phyloP scores from a whole-genome alignment of 2,797 vertebrate genomes.

The Miichthys miiuy region DNA sequence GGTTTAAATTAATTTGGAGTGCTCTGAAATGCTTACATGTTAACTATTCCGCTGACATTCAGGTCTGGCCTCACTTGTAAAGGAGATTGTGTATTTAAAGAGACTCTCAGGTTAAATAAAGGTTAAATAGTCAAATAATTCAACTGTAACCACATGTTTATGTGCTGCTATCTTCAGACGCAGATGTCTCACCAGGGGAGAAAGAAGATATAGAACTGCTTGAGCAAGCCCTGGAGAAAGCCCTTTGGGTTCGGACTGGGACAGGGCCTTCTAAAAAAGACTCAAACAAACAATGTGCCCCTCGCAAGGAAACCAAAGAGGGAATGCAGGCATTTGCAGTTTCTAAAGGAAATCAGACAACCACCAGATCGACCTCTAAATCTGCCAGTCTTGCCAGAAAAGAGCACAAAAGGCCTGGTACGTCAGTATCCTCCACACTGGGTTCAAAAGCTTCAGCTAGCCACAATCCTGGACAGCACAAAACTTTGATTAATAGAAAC shows the following conservation, averaged over 20 bases:
- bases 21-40: background rate
- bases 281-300: slow-evolving; percentile 22
- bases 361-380: slow-evolving; percentile 41
- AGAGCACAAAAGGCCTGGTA: slow-evolving; percentile 21
- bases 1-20: background rate
- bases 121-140: background rate
- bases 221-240: slow-evolving; percentile 82
- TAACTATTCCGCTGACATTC: background rate
- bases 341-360: slow-evolving; percentile 29
- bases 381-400: slow-evolving; percentile 41
- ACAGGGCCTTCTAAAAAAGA: slow-evolving; percentile 52
- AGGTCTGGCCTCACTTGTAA: background rate
- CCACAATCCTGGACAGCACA: slow-evolving; percentile 18
- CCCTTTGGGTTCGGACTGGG: slow-evolving; percentile 75
- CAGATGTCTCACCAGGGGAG: slow-evolving; percentile 66
- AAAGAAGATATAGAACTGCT: slow-evolving; percentile 82
- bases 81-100: background rate
- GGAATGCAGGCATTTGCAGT: slow-evolving; percentile 20
- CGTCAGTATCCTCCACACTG: slow-evolving; percentile 5
- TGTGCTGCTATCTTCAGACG: slow-evolving; percentile 45
- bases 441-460: slow-evolving; percentile 7
- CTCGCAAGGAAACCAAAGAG: slow-evolving; percentile 43
- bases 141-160: slow-evolving; percentile 20
- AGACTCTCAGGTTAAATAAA: background rate
- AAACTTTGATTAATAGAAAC: slow-evolving; percentile 29